These are phyloP conservation scores for Serrognathus titanus DNA, from an alignment of 2,888 invertebrate species.

Conservation along the genomic window DNA sequence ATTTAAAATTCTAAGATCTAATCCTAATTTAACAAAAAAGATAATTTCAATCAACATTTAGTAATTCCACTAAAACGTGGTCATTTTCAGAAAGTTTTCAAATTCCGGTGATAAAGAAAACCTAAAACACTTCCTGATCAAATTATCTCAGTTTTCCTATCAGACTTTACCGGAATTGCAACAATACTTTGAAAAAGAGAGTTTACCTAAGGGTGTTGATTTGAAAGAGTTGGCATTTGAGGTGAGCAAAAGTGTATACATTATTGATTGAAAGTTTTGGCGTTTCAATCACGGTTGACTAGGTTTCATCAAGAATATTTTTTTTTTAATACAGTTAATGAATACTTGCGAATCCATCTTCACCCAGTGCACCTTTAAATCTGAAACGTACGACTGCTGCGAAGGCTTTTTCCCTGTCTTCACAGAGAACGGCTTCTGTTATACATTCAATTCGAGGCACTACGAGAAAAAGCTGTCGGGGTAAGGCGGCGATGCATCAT, in stretches of 20 bases:
- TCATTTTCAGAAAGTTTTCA: not conserved
- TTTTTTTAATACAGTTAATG: conserved; percentile 50
- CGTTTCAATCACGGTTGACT: too few relatives aligned
- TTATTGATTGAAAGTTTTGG: too few relatives aligned
- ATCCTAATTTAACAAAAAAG: too few relatives aligned
- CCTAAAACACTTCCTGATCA: conserved; percentile 42
- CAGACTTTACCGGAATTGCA: conserved; percentile 39
- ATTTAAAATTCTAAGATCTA: too few relatives aligned
- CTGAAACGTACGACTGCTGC: conserved; percentile 64
- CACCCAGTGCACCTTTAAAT: conserved; percentile 64
- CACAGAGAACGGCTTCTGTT: conserved; percentile 73
- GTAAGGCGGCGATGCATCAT: conserved; percentile 39
- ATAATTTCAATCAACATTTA: too few relatives aligned
- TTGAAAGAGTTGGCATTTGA: conserved; percentile 32
- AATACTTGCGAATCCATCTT: conserved; percentile 61
- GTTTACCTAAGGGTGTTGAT: conserved; percentile 26
- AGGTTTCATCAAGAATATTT: too few relatives aligned
- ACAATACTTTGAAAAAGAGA: conserved; percentile 26
- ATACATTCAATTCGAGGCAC: conserved; percentile 65
- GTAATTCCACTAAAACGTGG: not conserved
- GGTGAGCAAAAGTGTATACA: conserved; percentile 30
- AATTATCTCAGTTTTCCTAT: conserved; percentile 48
- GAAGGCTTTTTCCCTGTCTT: conserved; percentile 65
- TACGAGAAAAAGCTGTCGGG: conserved; percentile 50
- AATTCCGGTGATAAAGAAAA: conserved; percentile 21